Evolutionary conservation across 1,140 invertebrate genomes (phyloP).

Genomic region (Drosophila nigromelanica): DNA sequence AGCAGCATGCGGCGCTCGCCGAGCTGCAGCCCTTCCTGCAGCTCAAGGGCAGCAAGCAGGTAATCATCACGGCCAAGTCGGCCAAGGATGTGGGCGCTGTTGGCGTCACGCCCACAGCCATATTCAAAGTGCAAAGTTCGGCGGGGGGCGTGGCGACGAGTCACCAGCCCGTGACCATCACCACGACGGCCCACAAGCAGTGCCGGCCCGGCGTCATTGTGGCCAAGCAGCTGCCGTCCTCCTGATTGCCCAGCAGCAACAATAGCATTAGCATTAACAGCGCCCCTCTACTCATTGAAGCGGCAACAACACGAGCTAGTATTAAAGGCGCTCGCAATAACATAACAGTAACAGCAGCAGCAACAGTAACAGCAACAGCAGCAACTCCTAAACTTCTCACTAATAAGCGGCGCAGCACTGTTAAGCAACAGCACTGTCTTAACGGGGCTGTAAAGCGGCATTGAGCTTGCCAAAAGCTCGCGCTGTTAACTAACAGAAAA

Average conservation of each 20-base stretch:
- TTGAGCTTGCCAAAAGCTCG: constrained; percentile 11
- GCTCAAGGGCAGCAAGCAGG: constrained; percentile 84
- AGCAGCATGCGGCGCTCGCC: constrained; percentile 85
- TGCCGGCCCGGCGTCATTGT: constrained; percentile 94
- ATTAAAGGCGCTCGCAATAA: constrained; percentile 63
- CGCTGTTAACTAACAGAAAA: constrained; percentile 10
- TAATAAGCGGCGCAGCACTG: constrained; percentile 53
- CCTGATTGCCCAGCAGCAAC: constrained; percentile 75
- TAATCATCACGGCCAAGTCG: constrained; percentile 69
- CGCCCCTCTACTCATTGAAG: constrained; percentile 17
- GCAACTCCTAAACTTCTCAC: constrained; percentile 52
- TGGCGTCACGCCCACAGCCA: constrained; percentile 71
- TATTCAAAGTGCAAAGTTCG: constrained; percentile 76
- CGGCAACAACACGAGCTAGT: constrained; percentile 46
- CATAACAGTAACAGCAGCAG: constrained; percentile 32
- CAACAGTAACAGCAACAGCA: constrained; percentile 26
- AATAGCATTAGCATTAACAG: constrained; percentile 18
- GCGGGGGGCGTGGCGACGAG: constrained; percentile 48
- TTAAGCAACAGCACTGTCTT: constrained; percentile 50
- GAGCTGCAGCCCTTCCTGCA: constrained; percentile 88
- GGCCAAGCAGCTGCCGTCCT: constrained; percentile 87
- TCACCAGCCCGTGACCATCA: constrained; percentile 69
- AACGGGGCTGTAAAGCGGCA: constrained; percentile 33
- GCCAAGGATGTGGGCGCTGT: constrained; percentile 51
- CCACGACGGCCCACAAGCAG: constrained; percentile 86